A percentile compares a stretch with the other conserved stretches of the same genome.
Conservation (phyloP, 92 coral and sea anemone species). For the Actinostola sp. region DNA sequence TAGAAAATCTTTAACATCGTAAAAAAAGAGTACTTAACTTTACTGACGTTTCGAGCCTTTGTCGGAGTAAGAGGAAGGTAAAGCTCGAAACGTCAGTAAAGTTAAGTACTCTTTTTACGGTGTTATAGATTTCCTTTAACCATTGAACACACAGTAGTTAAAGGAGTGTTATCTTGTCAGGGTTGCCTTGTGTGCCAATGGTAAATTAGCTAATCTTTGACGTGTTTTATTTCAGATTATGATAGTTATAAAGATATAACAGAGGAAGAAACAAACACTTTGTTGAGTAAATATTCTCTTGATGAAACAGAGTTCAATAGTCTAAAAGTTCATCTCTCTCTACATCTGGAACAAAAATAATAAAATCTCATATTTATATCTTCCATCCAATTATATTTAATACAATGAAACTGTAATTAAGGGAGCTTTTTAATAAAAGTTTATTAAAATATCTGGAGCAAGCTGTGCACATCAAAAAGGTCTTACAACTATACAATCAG, state of each 20-base stretch:
- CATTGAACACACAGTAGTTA: background rate
- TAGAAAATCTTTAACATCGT: background rate
- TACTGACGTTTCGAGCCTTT: too few relatives aligned
- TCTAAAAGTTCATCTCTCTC: constrained; percentile 13
- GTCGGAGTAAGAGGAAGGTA: too few relatives aligned
- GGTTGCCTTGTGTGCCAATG: background rate
- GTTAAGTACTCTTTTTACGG: too few relatives aligned
- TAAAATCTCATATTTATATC: background rate
- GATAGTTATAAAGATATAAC: constrained; percentile 32
- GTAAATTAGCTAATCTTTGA: background rate
- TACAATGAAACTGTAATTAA: too few relatives aligned
- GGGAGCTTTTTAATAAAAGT: too few relatives aligned
- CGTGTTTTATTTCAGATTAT: constrained; percentile 23
- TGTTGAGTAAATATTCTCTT: constrained; percentile 35
- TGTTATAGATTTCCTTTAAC: too few relatives aligned
- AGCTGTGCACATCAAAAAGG: too few relatives aligned
- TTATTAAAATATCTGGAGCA: too few relatives aligned
- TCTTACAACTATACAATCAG: too few relatives aligned
- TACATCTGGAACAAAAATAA: background rate
- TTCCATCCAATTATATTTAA: too few relatives aligned
- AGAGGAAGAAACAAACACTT: constrained; percentile 34
- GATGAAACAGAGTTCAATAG: constrained; percentile 25
- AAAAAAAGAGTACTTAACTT: too few relatives aligned
- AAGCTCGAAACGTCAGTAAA: too few relatives aligned
- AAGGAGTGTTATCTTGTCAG: background rate